Evolutionary conservation across 2,888 invertebrate species (phyloP).

Genomic region (Masnerella sp.): DNA sequence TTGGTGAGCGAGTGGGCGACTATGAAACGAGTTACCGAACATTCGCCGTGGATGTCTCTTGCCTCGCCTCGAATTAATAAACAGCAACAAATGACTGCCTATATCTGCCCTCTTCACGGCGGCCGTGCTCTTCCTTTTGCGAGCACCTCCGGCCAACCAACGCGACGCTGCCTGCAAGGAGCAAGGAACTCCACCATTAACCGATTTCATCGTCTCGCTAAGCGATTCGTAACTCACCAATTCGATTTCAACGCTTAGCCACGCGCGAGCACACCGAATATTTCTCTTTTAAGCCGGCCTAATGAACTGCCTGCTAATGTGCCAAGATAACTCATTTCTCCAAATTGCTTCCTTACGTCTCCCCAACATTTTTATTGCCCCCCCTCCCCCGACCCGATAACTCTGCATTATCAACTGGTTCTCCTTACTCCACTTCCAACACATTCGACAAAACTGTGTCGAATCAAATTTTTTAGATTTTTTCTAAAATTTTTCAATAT

Average conservation of each 20-base stretch:
- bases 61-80: constrained; percentile 75
- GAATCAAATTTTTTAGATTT: too few species aligned
- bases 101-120: constrained; percentile 66
- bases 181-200: constrained; percentile 66
- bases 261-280: constrained; percentile 51
- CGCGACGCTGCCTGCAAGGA: constrained; percentile 49
- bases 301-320: constrained; percentile 56
- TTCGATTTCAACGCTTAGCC: constrained; percentile 60
- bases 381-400: not conserved
- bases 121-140: constrained; percentile 52
- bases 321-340: constrained; percentile 55
- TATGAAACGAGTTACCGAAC: constrained; percentile 71
- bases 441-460: too few species aligned
- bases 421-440: too few species aligned
- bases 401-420: too few species aligned
- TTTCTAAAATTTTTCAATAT: too few species aligned
- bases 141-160: constrained; percentile 48
- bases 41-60: constrained; percentile 72
- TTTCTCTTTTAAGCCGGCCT: constrained; percentile 54
- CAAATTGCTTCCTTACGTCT: constrained; percentile 38
- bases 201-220: constrained; percentile 71
- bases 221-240: constrained; percentile 68
- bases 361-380: constrained; percentile 3
- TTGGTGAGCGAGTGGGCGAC: constrained; percentile 67
- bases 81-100: constrained; percentile 75